phyloP scores from a whole-genome alignment of 2,113 vertebrate species.

The Phoxinus phoxinus region DNA sequence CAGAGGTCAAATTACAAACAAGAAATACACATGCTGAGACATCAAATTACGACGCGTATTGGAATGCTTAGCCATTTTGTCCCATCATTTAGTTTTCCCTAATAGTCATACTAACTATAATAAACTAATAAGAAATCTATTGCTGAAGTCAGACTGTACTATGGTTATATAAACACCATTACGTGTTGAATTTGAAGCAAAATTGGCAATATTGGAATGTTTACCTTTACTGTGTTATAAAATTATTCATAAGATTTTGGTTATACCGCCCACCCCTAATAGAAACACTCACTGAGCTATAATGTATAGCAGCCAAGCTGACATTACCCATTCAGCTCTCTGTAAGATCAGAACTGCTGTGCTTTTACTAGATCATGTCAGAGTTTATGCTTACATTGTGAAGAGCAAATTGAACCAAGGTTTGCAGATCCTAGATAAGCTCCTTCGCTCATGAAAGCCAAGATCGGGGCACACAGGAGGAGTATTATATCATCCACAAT shows the following conservation, averaged over 20 bases:
- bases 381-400: constrained; percentile 39
- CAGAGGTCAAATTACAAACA: too few relatives aligned
- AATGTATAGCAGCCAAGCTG: neutral
- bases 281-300: neutral
- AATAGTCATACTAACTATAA: neutral
- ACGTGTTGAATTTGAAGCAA: neutral
- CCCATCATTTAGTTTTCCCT: neutral
- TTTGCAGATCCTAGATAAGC: constrained; percentile 31
- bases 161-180: neutral
- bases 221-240: neutral
- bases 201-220: neutral
- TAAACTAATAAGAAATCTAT: too few relatives aligned
- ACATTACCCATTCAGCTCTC: neutral
- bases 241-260: neutral
- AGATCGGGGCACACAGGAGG: constrained; percentile 18
- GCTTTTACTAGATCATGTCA: constrained; percentile 25
- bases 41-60: too few relatives aligned
- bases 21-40: too few relatives aligned
- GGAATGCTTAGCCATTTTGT: neutral
- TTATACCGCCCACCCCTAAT: too few relatives aligned
- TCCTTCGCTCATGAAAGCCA: constrained; percentile 23
- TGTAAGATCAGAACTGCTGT: neutral
- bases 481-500: constrained; percentile 38
- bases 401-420: constrained; percentile 34
- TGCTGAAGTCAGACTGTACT: too few relatives aligned